A percentile compares a stretch with the other conserved stretches of the same genome.
These are phyloP conservation scores for Julus scanicus DNA, from an alignment of 2,888 invertebrate species.

Conservation along the genomic window DNA sequence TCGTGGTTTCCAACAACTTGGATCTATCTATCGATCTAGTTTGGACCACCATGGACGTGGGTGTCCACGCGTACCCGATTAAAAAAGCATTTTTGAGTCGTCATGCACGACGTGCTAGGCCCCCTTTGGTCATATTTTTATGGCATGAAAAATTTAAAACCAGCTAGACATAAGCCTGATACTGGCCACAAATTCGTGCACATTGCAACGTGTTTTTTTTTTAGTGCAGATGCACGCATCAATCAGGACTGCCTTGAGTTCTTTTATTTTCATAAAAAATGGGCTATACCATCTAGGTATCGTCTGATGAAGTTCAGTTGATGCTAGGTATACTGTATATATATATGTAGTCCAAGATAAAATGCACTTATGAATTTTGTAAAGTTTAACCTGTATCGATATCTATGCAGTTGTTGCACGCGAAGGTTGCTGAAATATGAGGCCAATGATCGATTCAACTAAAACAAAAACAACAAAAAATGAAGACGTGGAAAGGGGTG, in stretches of 20 bases:
- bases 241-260: slow-evolving; percentile 10
- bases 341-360: neutral
- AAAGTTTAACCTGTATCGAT: slow-evolving; percentile 36
- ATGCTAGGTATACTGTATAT: neutral
- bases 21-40: slow-evolving; percentile 15
- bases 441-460: slow-evolving; percentile 31
- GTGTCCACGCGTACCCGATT: slow-evolving; percentile 36
- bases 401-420: neutral
- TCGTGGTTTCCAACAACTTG: neutral
- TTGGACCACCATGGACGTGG: slow-evolving; percentile 27
- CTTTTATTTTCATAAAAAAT: slow-evolving; percentile 15
- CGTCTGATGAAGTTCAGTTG: neutral
- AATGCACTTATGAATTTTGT: slow-evolving; percentile 9
- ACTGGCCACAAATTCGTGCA: neutral
- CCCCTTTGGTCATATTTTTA: slow-evolving; percentile 36
- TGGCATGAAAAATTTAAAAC: slow-evolving; percentile 42
- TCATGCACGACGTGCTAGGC: slow-evolving; percentile 39
- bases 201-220: neutral
- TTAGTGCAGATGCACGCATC: slow-evolving; percentile 5
- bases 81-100: slow-evolving; percentile 33
- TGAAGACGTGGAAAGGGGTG: slow-evolving; percentile 30
- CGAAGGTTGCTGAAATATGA: slow-evolving; percentile 17
- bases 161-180: neutral
- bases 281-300: neutral
- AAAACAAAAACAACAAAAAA: neutral